Evolutionary conservation across 2,888 invertebrate species (phyloP).

Genomic region (Ormyrus rosae): DNA sequence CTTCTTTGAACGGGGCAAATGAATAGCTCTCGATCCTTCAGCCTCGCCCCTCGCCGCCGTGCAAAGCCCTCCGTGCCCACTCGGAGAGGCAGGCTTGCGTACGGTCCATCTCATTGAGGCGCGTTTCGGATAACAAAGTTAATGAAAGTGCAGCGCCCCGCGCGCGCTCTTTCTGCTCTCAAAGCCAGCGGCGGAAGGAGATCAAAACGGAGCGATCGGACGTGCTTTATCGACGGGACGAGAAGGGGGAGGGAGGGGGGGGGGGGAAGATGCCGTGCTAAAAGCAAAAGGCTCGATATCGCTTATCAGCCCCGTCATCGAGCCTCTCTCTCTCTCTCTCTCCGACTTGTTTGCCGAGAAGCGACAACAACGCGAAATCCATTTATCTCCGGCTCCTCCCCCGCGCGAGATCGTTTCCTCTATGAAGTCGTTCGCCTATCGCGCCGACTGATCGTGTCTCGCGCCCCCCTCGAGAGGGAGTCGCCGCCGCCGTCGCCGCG

Average conservation of each 20-base stretch:
- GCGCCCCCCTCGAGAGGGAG: too few relatives aligned
- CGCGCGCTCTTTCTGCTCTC: too few relatives aligned
- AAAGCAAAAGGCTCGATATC: slow-evolving; percentile 1
- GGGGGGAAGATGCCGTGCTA: background rate
- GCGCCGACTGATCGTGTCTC: background rate
- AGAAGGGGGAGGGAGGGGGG: too few relatives aligned
- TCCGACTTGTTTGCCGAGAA: background rate
- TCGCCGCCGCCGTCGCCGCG: background rate
- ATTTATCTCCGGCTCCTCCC: slow-evolving; percentile 9
- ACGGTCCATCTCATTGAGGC: background rate
- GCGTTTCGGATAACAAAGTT: slow-evolving; percentile 23
- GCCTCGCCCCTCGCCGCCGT: too few relatives aligned
- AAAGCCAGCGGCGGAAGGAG: too few relatives aligned
- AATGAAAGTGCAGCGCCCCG: slow-evolving; percentile 7
- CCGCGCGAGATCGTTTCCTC: background rate
- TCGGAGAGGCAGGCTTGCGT: too few relatives aligned
- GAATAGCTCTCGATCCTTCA: too few relatives aligned
- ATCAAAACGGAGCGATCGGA: too few relatives aligned
- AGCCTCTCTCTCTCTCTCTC: too few relatives aligned
- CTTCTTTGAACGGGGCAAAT: too few relatives aligned
- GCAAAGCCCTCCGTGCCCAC: too few relatives aligned
- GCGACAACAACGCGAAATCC: background rate
- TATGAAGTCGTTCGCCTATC: slow-evolving; percentile 13
- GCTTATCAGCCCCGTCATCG: slow-evolving; percentile 20
- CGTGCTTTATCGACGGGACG: too few relatives aligned